These are phyloP conservation scores for Poeciliopsis infans DNA, from an alignment of 2,797 vertebrate genomes.

Conservation along the genomic window DNA sequence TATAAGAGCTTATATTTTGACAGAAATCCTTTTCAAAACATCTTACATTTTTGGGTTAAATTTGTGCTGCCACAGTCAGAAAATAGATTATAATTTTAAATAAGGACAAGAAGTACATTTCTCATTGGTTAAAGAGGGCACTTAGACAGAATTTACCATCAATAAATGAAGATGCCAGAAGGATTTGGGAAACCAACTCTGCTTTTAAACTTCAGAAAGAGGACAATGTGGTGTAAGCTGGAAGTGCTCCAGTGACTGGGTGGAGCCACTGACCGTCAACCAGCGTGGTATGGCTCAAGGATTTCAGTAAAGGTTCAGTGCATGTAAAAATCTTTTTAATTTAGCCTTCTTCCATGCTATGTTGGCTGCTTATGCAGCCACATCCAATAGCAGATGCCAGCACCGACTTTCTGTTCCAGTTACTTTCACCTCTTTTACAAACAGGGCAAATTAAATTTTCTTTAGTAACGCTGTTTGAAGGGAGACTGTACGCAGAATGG, in stretches of 20 bases:
- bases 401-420: conserved; percentile 9
- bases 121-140: conserved; percentile 22
- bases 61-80: not conserved
- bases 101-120: not conserved
- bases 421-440: conserved; percentile 54
- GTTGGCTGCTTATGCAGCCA: conserved; percentile 21
- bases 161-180: conserved; percentile 64
- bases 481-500: conserved; percentile 38
- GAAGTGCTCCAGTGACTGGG: conserved; percentile 64
- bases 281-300: conserved; percentile 49
- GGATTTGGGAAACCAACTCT: conserved; percentile 64
- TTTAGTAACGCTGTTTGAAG: conserved; percentile 34
- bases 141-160: conserved; percentile 43
- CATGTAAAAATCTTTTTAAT: conserved; percentile 37
- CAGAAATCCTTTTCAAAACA: not conserved
- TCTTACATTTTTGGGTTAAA: too few species aligned
- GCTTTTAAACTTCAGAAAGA: conserved; percentile 66
- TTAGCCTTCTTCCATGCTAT: conserved; percentile 32
- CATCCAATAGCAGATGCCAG: conserved; percentile 39
- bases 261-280: conserved; percentile 73
- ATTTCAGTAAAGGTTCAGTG: conserved; percentile 43
- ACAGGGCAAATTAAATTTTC: conserved; percentile 38
- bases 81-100: not conserved
- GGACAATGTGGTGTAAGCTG: conserved; percentile 61
- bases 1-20: not conserved